Conservation (phyloP, 2,797 vertebrate genomes). For the Malacoctenus gilli region DNA sequence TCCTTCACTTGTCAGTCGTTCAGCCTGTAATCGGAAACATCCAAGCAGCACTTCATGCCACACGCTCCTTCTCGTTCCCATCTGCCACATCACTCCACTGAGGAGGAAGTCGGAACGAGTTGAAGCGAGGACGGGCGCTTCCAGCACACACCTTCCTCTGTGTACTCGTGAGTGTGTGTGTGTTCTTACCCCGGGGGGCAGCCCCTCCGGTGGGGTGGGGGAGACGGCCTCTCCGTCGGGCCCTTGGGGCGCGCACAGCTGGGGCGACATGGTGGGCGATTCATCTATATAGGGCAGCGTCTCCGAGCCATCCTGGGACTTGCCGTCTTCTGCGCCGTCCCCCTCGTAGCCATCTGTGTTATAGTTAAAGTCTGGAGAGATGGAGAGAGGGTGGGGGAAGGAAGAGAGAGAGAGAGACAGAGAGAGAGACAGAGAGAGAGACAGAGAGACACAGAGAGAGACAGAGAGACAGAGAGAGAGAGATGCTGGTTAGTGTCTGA, state of each 20-base stretch:
- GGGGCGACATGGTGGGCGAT: conserved; percentile 97
- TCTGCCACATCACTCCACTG: conserved; percentile 22
- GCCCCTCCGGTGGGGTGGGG: conserved; percentile 86
- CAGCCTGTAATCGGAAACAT: conserved; percentile 5
- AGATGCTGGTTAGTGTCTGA: conserved; percentile 18
- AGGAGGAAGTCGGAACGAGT: neutral
- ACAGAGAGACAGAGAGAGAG: conserved; percentile 20
- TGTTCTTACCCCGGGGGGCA: conserved; percentile 86
- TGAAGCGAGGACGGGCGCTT: neutral
- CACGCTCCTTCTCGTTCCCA: conserved; percentile 7
- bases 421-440: conserved; percentile 55
- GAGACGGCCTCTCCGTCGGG: conserved; percentile 85
- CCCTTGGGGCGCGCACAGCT: conserved; percentile 87
- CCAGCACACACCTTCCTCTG: neutral
- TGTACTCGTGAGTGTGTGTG: neutral
- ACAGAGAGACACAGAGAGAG: conserved; percentile 52
- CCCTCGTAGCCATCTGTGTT: conserved; percentile 95
- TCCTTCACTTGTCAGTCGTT: conserved; percentile 20
- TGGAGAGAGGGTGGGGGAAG: conserved; percentile 62
- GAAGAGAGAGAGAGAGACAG: conserved; percentile 22
- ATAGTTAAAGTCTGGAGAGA: conserved; percentile 93
- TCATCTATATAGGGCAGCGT: conserved; percentile 98
- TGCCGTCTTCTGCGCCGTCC: conserved; percentile 92
- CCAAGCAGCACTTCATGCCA: neutral
- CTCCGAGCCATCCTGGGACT: conserved; percentile 93